Percentiles rank a stretch among this genome's conserved stretches.
Conservation (phyloP, 2,888 invertebrate species). For the Platycnemis pennipes region DNA sequence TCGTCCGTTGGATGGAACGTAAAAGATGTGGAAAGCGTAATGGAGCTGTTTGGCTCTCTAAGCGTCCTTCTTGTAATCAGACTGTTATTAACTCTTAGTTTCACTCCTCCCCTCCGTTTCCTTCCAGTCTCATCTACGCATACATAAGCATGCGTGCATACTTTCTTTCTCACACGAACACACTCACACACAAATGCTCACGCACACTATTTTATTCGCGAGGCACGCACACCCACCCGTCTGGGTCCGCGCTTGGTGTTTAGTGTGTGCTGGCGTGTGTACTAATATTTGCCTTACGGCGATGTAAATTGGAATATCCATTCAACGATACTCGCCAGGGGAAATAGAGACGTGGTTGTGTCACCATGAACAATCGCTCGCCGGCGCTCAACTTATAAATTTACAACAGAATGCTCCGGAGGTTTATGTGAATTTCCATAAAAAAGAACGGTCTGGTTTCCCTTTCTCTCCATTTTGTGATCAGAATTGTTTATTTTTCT, state of each 20-base stretch:
- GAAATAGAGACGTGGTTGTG: constrained; percentile 25
- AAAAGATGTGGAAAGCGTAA: no score
- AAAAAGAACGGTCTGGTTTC: not conserved
- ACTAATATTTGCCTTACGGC: constrained; percentile 8
- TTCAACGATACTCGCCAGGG: not conserved
- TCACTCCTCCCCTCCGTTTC: no score
- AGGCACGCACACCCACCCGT: not conserved
- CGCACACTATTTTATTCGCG: not conserved
- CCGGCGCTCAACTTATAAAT: constrained; percentile 43
- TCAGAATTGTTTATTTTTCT: constrained; percentile 22
- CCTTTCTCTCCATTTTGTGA: not conserved
- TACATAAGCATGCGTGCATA: not conserved
- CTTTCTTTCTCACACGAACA: not conserved
- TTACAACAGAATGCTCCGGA: constrained; percentile 4
- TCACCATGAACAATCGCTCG: not conserved
- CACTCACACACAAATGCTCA: not conserved
- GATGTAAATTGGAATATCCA: constrained; percentile 6
- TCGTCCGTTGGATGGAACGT: no score
- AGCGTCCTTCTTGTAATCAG: no score
- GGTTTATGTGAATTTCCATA: constrained; percentile 26
- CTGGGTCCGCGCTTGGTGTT: not conserved
- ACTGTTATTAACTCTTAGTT: no score
- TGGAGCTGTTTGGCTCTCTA: no score
- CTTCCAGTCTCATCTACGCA: no score
- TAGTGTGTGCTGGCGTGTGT: no score